Evolutionary conservation across 2,888 invertebrate species (phyloP).

Genomic region (Hipparchia semele): DNA sequence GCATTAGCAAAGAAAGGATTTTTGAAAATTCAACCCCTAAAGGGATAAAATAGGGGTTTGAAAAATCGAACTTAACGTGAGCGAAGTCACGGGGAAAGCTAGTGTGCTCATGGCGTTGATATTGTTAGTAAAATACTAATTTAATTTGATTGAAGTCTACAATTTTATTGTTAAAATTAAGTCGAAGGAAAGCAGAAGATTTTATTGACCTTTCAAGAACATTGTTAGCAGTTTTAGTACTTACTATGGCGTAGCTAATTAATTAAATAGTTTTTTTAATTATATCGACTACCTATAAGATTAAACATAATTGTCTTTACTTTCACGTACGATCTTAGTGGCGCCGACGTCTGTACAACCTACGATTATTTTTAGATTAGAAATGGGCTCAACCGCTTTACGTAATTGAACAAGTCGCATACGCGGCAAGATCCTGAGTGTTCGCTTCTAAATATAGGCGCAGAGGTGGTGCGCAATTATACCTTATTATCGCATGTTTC

Average conservation of each 20-base stretch:
- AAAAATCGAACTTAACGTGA: no score
- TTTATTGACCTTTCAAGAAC: conserved; percentile 20
- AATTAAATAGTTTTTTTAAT: conserved; percentile 41
- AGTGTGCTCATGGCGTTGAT: no score
- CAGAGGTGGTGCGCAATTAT: conserved; percentile 78
- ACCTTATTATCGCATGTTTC: conserved; percentile 81
- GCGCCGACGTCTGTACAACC: conserved; percentile 78
- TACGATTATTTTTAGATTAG: conserved; percentile 84
- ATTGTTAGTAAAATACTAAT: no score
- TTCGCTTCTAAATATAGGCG: conserved; percentile 81
- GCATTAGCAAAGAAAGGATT: no score
- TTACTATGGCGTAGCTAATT: not conserved
- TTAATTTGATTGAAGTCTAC: not conserved
- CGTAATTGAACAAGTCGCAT: conserved; percentile 81
- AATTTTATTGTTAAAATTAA: not conserved
- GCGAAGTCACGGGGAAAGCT: no score
- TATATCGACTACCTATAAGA: conserved; percentile 32
- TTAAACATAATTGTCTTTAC: conserved; percentile 73
- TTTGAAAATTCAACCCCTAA: no score
- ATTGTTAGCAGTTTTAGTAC: conserved; percentile 19
- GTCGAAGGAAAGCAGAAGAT: not conserved
- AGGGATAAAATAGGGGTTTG: no score
- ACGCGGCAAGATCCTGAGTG: conserved; percentile 78
- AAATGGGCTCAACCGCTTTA: conserved; percentile 83
- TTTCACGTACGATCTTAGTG: conserved; percentile 79